These are phyloP conservation scores for Cervus canadensis DNA, from an alignment of 2,113 vertebrate genomes.

Conservation along the genomic window DNA sequence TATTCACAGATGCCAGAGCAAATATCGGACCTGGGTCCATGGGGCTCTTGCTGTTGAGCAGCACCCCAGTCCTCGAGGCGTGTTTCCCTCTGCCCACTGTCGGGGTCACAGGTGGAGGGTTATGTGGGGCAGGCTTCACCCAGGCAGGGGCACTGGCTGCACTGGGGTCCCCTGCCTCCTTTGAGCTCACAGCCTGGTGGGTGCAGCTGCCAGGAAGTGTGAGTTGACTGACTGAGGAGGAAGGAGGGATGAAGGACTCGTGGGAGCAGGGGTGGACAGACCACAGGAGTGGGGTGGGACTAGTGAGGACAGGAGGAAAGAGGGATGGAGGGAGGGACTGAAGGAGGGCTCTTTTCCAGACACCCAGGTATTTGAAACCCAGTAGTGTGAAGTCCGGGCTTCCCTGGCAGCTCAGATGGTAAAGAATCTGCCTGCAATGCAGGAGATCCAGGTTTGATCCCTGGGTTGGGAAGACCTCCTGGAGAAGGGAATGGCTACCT, in stretches of 20 bases:
- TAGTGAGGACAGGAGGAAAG: accelerated
- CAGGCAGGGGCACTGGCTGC: background rate
- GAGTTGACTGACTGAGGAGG: background rate
- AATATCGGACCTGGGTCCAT: slow-evolving; percentile 13
- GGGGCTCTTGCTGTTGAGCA: background rate
- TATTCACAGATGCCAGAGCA: slow-evolving; percentile 72
- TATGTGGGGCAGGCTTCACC: background rate
- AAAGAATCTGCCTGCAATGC: background rate
- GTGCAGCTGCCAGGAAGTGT: background rate
- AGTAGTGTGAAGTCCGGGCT: background rate
- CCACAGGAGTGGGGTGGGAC: background rate
- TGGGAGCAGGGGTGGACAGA: background rate
- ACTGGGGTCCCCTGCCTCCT: background rate
- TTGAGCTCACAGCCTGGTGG: background rate
- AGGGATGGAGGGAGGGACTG: too few relatives aligned
- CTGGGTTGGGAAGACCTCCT: background rate
- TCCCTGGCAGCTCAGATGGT: background rate
- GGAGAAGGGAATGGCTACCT: background rate
- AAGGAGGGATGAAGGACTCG: too few relatives aligned
- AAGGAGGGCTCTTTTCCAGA: background rate
- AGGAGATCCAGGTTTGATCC: background rate
- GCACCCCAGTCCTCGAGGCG: accelerated
- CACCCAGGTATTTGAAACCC: background rate
- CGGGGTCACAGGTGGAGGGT: background rate
- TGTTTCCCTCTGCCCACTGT: background rate